Conservation (phyloP, 1,140 invertebrate species). For the Leptinotarsa lineolata region DNA sequence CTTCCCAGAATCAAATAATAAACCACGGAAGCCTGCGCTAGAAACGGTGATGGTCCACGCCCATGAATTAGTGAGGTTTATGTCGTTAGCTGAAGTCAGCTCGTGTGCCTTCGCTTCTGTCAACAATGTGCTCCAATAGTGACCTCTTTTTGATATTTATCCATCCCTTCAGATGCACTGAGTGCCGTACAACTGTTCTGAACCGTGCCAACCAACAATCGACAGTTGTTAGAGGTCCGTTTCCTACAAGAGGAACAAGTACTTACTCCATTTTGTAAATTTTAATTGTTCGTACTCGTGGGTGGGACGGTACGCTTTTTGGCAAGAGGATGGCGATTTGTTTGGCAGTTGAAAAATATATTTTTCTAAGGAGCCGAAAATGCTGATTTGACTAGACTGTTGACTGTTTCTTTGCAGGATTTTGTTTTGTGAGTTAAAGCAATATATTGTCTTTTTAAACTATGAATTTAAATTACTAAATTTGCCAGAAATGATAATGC, state of each 20-base stretch:
- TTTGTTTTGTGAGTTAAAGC: background rate
- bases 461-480: background rate
- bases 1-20: conserved; percentile 81
- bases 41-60: conserved; percentile 91
- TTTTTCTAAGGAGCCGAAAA: background rate
- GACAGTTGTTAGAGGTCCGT: background rate
- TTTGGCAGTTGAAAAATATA: background rate
- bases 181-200: conserved; percentile 32
- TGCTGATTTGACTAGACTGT: background rate
- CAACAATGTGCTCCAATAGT: conserved; percentile 63
- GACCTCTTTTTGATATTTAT: conserved; percentile 30
- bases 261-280: conserved; percentile 25
- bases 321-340: background rate
- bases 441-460: background rate
- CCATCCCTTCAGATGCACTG: conserved; percentile 29
- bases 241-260: conserved; percentile 13
- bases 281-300: conserved; percentile 7
- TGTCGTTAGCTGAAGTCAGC: conserved; percentile 87
- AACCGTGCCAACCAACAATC: conserved; percentile 1
- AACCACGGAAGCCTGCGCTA: conserved; percentile 85
- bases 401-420: background rate
- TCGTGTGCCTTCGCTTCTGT: conserved; percentile 91
- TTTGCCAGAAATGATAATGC: too few relatives aligned
- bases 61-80: conserved; percentile 83
- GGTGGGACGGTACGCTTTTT: background rate